Evolutionary conservation across 1,140 invertebrate species (phyloP), one percentile per base, ranked within the genome.

Genomic region (Anastrepha obliqua): DNA sequence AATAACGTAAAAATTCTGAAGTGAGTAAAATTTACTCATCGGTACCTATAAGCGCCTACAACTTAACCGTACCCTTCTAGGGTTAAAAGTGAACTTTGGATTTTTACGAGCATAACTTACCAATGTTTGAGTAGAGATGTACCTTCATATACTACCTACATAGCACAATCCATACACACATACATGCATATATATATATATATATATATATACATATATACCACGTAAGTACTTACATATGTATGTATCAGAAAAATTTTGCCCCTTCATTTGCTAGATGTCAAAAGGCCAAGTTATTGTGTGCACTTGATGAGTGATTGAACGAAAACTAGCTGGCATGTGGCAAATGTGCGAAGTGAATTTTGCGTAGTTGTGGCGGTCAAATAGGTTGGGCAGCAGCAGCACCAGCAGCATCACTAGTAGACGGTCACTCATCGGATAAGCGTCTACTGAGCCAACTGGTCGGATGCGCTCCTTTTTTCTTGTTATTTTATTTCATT

Each of bases 301-400:
- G 60, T 86, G 85, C 85, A 86, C 85, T 86, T 86, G 85, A 86
- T 86, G 42, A 86, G 85, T 86, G 85, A 86, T 86, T 44, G 85
- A 86, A 62, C 85, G 59, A 62, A 60, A 62, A 86, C 55, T 55
- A 44, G 44, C 39, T 13, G 29, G 44, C 67, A 9, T n/a, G 15
- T 86, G 39, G 85, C 85, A 86, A 86, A 86, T 86, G 51, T 13
- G 74, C 67, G 67, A 47, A 74, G 67, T 74, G 67, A 74, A 74
- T 74, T 29, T 47, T n/a, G 67, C 67, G 39, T 47, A 74, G 44
- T 74, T 74, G 67, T 74, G 44, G 67, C 74, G 74, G 74, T 81
- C 74, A 81, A 62, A 62, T 59, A 86, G 59, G 59, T 86, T 62
- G 85, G 59, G 59, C 58, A 86, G 55, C 29, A 60, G 59, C 85